A percentile compares a stretch with the other conserved stretches of the same genome.
phyloP scores from a whole-genome alignment of 37 sponge, comb jelly and placozoan genomes.

The Halichondria panicea region DNA sequence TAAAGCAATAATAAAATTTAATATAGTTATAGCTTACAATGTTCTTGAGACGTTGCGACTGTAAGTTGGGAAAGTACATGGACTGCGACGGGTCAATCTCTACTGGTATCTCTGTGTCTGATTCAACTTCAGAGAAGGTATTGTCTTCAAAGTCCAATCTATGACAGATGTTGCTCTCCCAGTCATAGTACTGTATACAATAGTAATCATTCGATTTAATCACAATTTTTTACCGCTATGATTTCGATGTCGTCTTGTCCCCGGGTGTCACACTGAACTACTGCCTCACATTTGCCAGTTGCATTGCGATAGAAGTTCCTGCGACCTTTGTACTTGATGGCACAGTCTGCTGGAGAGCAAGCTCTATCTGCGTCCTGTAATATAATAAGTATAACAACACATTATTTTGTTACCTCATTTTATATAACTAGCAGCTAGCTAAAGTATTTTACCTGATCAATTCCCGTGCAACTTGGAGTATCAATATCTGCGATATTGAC shows the following conservation, averaged over 20 bases:
- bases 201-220: not conserved
- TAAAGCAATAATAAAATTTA: not conserved
- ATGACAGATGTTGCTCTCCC: constrained; percentile 69
- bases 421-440: not conserved
- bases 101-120: constrained; percentile 51
- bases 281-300: constrained; percentile 76
- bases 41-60: constrained; percentile 20
- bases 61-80: constrained; percentile 50
- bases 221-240: constrained; percentile 41
- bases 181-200: constrained; percentile 72
- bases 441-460: constrained; percentile 11
- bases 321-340: constrained; percentile 86
- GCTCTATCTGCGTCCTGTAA: constrained; percentile 77
- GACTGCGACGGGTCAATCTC: constrained; percentile 35
- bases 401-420: not conserved
- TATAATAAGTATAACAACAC: not conserved
- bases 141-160: constrained; percentile 53
- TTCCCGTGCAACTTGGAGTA: constrained; percentile 6
- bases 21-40: constrained; percentile 3
- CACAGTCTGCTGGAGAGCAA: constrained; percentile 84
- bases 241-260: constrained; percentile 53
- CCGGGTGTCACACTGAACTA: constrained; percentile 76
- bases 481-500: no score
- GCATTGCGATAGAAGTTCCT: constrained; percentile 80
- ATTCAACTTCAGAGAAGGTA: constrained; percentile 35